These are phyloP conservation scores for Aleiodes sp. DNA, from an alignment of 1,140 invertebrate species.

Conservation along the genomic window DNA sequence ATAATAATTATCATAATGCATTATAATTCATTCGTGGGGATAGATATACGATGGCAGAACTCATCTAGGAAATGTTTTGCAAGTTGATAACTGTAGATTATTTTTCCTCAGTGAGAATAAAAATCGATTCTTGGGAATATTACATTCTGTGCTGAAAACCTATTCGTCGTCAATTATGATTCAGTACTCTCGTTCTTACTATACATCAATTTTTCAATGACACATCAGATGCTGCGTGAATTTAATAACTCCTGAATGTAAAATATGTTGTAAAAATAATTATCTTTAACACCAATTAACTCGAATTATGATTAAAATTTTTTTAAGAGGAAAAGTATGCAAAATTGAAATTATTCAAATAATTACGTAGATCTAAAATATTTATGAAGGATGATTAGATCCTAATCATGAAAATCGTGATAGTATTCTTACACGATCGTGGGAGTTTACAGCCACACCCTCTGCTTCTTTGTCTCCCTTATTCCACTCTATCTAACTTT, in stretches of 20 bases:
- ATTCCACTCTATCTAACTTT: neutral
- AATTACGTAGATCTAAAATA: neutral
- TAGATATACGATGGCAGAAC: neutral
- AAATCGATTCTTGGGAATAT: neutral
- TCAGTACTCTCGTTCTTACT: neutral
- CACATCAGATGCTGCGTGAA: neutral
- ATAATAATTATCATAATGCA: constrained; percentile 17
- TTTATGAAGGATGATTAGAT: neutral
- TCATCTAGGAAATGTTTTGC: constrained; percentile 12
- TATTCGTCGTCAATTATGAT: neutral
- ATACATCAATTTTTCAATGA: neutral
- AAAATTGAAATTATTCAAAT: neutral
- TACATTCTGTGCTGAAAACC: neutral
- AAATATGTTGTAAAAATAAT: constrained; percentile 2
- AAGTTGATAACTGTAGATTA: neutral
- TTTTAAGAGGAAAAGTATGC: neutral
- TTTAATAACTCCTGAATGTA: neutral
- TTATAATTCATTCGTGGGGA: neutral
- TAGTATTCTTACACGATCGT: constrained; percentile 4
- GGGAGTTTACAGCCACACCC: constrained; percentile 12
- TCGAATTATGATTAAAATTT: constrained; percentile 3
- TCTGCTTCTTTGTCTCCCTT: neutral
- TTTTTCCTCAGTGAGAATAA: neutral
- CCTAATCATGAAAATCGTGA: constrained; percentile 3
- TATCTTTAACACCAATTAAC: constrained; percentile 1